A percentile compares a stretch with the other conserved stretches of the same genome.
phyloP scores from a whole-genome alignment of 2,888 invertebrate genomes.

The Acrobasis repandana region DNA sequence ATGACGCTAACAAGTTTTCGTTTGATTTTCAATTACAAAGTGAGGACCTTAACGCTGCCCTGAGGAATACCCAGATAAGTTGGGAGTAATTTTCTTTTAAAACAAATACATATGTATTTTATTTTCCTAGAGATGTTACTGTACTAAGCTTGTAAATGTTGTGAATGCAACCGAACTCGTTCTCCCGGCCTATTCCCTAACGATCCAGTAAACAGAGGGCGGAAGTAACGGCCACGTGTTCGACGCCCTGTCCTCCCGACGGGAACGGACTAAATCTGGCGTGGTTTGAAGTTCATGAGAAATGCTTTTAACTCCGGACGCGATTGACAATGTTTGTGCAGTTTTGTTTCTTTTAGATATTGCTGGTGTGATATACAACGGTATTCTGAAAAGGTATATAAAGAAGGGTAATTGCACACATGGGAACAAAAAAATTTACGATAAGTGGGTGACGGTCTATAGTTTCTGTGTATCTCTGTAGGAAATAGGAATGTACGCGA shows the following conservation, averaged over 20 bases:
- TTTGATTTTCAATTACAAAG: background rate
- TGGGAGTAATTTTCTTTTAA: background rate
- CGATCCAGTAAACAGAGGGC: constrained; percentile 17
- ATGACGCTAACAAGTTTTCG: too few species aligned
- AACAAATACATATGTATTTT: too few species aligned
- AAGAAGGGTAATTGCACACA: too few species aligned
- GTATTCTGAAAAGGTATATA: too few species aligned
- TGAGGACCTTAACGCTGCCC: background rate
- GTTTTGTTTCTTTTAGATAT: background rate
- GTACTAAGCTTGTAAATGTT: too few species aligned
- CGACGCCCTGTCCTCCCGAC: constrained; percentile 6
- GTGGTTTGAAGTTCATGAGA: constrained; percentile 18
- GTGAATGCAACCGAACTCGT: background rate
- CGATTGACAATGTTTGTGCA: constrained; percentile 14
- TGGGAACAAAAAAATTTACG: too few species aligned
- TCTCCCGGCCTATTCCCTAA: constrained; percentile 10
- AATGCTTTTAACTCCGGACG: constrained; percentile 14
- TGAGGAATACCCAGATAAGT: background rate
- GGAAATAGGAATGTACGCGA: too few species aligned
- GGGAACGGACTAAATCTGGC: constrained; percentile 17
- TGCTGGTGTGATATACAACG: background rate
- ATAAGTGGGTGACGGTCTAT: too few species aligned
- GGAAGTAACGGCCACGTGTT: constrained; percentile 18
- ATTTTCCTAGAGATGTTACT: too few species aligned
- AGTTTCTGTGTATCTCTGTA: too few species aligned